These are phyloP conservation scores for Mythimna loreyi DNA, from an alignment of 2,888 invertebrate species.

Conservation along the genomic window DNA sequence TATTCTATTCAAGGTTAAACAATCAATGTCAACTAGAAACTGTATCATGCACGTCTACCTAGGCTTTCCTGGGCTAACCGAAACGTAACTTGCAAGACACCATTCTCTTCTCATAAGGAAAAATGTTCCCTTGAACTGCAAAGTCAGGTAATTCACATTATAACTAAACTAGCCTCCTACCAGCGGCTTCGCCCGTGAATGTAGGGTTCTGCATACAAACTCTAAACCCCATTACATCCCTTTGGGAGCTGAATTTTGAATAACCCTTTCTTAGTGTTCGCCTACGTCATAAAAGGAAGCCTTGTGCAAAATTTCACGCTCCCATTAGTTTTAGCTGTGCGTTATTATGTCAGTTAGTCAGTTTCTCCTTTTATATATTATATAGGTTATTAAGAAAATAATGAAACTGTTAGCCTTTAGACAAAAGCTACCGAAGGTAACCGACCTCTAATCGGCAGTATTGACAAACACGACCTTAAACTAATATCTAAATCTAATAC, in stretches of 20 bases:
- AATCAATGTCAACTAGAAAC: slow-evolving; percentile 37
- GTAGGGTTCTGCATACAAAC: too few relatives aligned
- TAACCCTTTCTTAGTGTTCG: too few relatives aligned
- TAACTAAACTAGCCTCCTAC: not conserved
- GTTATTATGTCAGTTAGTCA: too few relatives aligned
- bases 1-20: slow-evolving; percentile 28
- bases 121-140: not conserved
- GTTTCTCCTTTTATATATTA: too few relatives aligned
- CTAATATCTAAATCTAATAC: not conserved
- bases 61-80: not conserved
- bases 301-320: too few relatives aligned
- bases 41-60: not conserved
- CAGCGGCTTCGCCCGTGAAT: too few relatives aligned
- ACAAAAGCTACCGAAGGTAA: slow-evolving; percentile 38
- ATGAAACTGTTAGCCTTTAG: slow-evolving; percentile 6
- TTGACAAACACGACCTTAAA: slow-evolving; percentile 17
- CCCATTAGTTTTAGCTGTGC: too few relatives aligned
- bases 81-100: not conserved
- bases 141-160: not conserved
- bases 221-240: too few relatives aligned
- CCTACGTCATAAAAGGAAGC: too few relatives aligned
- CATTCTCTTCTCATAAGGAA: not conserved
- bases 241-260: too few relatives aligned
- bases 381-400: not conserved
- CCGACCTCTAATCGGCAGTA: slow-evolving; percentile 29